A percentile compares a stretch with the other conserved stretches of the same genome.
These are phyloP conservation scores for Julus scanicus DNA, from an alignment of 2,888 invertebrate species.

Conservation along the genomic window DNA sequence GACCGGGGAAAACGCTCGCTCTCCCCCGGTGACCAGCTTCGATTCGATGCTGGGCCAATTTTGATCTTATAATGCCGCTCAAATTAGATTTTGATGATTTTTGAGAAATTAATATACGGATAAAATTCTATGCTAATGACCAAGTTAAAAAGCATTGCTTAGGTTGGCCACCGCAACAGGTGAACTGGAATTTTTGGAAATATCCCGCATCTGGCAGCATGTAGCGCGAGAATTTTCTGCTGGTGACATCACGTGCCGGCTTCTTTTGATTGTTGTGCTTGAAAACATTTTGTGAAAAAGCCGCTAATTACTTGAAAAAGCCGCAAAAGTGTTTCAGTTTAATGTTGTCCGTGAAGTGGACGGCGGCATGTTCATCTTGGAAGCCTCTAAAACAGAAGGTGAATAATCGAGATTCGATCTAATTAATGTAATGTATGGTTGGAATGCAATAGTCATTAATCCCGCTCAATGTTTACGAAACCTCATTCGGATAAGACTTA, in stretches of 20 bases:
- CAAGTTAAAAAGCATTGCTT: neutral
- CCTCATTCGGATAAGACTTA: too few species aligned
- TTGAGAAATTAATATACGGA: too few species aligned
- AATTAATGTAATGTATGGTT: too few species aligned
- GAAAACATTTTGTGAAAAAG: neutral
- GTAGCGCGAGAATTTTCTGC: neutral
- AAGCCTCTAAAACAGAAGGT: neutral
- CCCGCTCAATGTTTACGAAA: too few species aligned
- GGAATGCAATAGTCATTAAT: too few species aligned
- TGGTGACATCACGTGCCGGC: neutral
- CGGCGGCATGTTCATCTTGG: neutral
- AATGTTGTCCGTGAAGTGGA: neutral
- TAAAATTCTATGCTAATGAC: too few species aligned
- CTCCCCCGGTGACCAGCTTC: too few species aligned
- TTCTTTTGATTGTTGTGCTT: neutral
- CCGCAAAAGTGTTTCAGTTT: neutral
- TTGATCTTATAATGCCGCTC: too few species aligned
- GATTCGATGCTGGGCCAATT: too few species aligned
- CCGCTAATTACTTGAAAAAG: neutral
- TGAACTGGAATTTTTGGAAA: neutral
- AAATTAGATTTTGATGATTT: too few species aligned
- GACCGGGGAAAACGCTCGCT: neutral
- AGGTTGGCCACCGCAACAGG: neutral
- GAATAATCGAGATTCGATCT: neutral
- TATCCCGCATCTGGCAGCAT: neutral